Conservation (phyloP, 2,888 invertebrate genomes). For the Dioctria linearis region DNA sequence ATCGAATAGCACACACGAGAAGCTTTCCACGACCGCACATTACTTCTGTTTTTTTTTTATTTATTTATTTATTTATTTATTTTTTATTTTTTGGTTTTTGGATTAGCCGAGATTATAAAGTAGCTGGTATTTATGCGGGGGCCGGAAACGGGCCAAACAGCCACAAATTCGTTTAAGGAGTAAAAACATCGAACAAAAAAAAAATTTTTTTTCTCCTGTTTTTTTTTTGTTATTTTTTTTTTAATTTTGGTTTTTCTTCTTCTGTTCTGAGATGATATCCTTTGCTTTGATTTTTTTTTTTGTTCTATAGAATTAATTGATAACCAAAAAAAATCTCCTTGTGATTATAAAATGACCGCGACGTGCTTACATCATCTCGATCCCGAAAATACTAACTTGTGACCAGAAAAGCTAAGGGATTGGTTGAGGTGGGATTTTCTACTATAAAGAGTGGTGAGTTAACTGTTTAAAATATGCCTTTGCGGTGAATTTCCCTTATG, state of each 20-base stretch:
- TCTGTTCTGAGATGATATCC: not conserved
- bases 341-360: constrained; percentile 35
- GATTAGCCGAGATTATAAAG: not conserved
- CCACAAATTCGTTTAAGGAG: not conserved
- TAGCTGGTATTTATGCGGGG: not conserved
- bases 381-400: constrained; percentile 53
- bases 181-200: constrained; percentile 8
- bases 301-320: not conserved
- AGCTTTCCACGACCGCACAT: not conserved
- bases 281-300: not conserved
- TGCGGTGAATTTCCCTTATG: constrained; percentile 22
- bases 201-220: constrained; percentile 13
- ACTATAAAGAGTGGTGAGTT: constrained; percentile 25
- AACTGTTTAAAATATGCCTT: constrained; percentile 13
- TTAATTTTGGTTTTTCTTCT: not conserved
- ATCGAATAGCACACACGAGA: not conserved
- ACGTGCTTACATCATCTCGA: constrained; percentile 52
- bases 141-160: not conserved
- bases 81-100: too few relatives aligned
- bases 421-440: constrained; percentile 53
- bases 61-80: too few relatives aligned
- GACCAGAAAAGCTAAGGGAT: constrained; percentile 50
- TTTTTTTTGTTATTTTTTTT: not conserved
- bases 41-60: not conserved
- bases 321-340: constrained; percentile 11